Evolutionary conservation across 2,888 invertebrate genomes (phyloP).

Genomic region (Plemyria rubiginata): DNA sequence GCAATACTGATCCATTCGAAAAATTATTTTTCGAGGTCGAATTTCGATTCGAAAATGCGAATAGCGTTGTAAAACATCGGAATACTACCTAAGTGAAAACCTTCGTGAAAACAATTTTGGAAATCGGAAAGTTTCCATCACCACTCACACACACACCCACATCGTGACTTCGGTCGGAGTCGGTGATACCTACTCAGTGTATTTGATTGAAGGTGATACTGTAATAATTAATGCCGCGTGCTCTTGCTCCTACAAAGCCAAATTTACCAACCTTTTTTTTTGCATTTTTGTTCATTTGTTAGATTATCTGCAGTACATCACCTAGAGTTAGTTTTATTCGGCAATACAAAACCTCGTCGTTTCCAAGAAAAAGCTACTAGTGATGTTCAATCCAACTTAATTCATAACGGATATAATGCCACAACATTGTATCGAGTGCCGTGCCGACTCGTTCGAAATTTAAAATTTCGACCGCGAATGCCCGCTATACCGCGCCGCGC

Average conservation of each 20-base stretch:
- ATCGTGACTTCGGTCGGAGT: conserved; percentile 3
- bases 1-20: no score
- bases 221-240: conserved; percentile 24
- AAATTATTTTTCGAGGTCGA: no score
- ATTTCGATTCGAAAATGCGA: no score
- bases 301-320: background rate
- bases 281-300: conserved; percentile 12
- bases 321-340: no score
- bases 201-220: no score
- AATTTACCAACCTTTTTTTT: conserved; percentile 1
- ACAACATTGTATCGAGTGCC: conserved; percentile 14
- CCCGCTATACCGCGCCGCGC: conserved; percentile 51
- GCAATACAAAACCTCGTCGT: no score
- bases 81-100: conserved; percentile 6
- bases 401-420: background rate
- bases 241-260: conserved; percentile 7
- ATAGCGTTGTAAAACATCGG: conserved; percentile 9
- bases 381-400: no score
- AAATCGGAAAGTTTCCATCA: conserved; percentile 24
- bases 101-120: conserved; percentile 19
- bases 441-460: conserved; percentile 30
- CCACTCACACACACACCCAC: conserved; percentile 7
- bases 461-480: conserved; percentile 53
- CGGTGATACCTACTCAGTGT: no score
- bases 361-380: no score